Base-by-base conservation (phyloP, 2,888 invertebrate species). In the Dryadula phaetusa region DNA sequence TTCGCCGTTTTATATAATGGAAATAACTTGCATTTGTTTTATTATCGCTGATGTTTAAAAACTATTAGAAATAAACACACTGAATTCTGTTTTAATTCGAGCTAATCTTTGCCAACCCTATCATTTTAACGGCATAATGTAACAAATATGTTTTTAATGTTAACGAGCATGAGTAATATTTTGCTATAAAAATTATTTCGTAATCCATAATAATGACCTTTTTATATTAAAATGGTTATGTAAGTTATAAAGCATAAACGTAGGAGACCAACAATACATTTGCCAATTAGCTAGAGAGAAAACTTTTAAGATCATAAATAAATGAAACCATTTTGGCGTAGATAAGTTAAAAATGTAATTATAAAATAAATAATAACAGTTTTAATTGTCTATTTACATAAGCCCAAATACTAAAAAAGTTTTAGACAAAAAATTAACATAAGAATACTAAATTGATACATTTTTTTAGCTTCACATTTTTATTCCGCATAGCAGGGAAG, bases 141-240 rank as follows among this genome's bases (percentile, higher is more conserved):
- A 56, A 44, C 12, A 54, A 54, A 20, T 40, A 25, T 25, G n/a
- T 56, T 25, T 34, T 22, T 16, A n/a, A 16, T 37, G n/a, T 40
- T 25, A 56, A 56, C 22, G 5, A 22, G 40, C 40, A 14, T 14
- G 14, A 54, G 37, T 37, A 40, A 40, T 40, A 52, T 28, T 52
- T 52, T 52, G 28, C 52, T 52, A n/a, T 28, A 3, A 28, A 28
- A 49, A 28, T 6, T 49, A 49, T 49, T 49, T 49, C 49, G 25
- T 49, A n/a, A 49, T 16, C 4, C 6, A 49, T 49, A 25, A 4
- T 16, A 28, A 49, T 8, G 8, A 2, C 20, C 20, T 8, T 8
- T 44, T 20, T 8, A 32, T 10, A 32, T 52, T 52, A 10, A 18
- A 8, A 49, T 8, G n/a, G n/a, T 22, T 49, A n/a, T 49, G 8